A percentile compares a stretch with the other conserved stretches of the same genome.
Conservation (phyloP, 2,113 vertebrate genomes). For the Mirounga angustirostris region DNA sequence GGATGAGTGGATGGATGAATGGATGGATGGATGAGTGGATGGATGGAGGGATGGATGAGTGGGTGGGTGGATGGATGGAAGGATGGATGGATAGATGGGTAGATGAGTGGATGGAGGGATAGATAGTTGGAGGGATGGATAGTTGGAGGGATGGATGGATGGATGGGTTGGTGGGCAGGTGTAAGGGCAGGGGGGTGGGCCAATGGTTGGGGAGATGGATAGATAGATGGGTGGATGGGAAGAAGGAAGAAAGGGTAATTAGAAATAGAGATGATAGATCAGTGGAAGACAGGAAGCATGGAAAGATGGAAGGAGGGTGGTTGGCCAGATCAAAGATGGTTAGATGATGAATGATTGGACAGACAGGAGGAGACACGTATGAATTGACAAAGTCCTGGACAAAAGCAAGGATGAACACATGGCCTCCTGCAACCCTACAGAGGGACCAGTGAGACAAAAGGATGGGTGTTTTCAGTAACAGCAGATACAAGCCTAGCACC, state of each 20-base stretch:
- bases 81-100: neutral
- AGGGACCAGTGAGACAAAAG: neutral
- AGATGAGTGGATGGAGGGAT: accelerated
- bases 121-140: accelerated
- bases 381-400: neutral
- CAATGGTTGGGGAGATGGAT: neutral
- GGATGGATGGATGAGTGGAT: accelerated
- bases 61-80: accelerated
- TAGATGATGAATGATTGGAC: neutral
- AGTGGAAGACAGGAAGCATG: neutral
- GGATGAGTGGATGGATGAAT: neutral
- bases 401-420: neutral
- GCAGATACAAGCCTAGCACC: neutral
- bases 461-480: neutral
- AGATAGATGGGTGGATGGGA: neutral
- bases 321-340: neutral
- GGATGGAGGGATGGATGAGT: accelerated
- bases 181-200: neutral
- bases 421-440: neutral
- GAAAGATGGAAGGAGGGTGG: neutral
- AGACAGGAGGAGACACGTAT: neutral
- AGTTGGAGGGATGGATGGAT: accelerated
- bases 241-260: neutral
- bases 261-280: neutral
- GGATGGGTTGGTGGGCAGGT: neutral